Conservation (phyloP, 1,140 invertebrate genomes). For the Drosophila subobscura region DNA sequence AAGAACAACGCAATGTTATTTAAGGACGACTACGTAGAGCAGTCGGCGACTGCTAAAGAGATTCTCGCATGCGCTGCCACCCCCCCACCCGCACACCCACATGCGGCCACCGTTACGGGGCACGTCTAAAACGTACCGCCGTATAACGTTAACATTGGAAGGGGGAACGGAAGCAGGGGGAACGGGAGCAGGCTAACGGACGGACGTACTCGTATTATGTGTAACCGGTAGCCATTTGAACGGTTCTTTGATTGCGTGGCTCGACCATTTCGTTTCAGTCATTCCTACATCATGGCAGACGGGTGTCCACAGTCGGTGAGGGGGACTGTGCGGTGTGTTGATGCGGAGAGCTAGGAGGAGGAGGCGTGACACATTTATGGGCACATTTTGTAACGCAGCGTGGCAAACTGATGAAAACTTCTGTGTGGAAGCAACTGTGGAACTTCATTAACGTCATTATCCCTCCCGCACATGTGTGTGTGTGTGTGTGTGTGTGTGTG, state of each 20-base stretch:
- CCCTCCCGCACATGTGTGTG: conserved; percentile 20
- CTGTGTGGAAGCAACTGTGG: conserved; percentile 49
- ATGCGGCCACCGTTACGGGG: conserved; percentile 27
- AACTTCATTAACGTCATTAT: conserved; percentile 70
- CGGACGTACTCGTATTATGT: conserved; percentile 76
- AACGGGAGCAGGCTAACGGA: conserved; percentile 11
- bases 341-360: neutral
- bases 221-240: conserved; percentile 79
- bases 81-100: no score
- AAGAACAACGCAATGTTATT: conserved; percentile 80
- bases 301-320: neutral
- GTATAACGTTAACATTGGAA: neutral
- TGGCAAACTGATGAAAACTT: conserved; percentile 63
- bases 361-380: conserved; percentile 77
- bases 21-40: conserved; percentile 60
- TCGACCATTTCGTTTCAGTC: conserved; percentile 18
- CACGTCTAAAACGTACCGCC: conserved; percentile 26
- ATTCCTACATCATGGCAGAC: neutral
- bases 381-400: conserved; percentile 65
- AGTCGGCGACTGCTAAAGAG: conserved; percentile 54
- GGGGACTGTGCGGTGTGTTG: neutral
- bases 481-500: neutral
- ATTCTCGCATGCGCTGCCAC: conserved; percentile 49
- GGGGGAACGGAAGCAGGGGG: neutral
- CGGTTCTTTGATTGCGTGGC: conserved; percentile 66